phyloP scores from a whole-genome alignment of 2,113 vertebrate species.

The Lasiurus cinereus region DNA sequence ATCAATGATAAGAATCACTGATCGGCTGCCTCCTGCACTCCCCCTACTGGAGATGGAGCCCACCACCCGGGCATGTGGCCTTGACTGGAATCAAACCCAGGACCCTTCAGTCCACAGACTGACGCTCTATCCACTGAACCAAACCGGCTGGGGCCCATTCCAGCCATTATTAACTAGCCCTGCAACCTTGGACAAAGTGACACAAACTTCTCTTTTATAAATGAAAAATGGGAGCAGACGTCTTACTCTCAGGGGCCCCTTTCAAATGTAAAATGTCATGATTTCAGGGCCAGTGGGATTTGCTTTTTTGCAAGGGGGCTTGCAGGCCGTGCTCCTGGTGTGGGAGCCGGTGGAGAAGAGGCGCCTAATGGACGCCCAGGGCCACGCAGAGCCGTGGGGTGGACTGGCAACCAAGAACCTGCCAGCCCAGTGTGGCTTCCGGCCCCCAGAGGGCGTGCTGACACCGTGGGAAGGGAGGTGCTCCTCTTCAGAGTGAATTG shows the following conservation, averaged over 20 bases:
- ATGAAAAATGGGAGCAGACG: background rate
- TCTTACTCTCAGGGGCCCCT: background rate
- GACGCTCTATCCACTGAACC: no score
- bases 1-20: no score
- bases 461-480: background rate
- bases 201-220: background rate
- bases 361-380: background rate
- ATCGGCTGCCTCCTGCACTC: no score
- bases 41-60: no score
- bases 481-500: no score
- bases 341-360: background rate
- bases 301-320: background rate
- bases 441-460: slow-evolving; percentile 21
- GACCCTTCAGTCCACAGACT: no score
- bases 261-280: background rate
- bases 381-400: background rate
- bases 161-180: background rate
- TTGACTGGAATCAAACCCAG: no score
- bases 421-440: no score
- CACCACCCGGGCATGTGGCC: no score
- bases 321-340: background rate
- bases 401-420: background rate
- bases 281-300: background rate
- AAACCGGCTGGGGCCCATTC: no score
- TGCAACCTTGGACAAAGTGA: background rate